Base-by-base conservation (phyloP, 2,888 invertebrate species). In the Spialia ferax region DNA sequence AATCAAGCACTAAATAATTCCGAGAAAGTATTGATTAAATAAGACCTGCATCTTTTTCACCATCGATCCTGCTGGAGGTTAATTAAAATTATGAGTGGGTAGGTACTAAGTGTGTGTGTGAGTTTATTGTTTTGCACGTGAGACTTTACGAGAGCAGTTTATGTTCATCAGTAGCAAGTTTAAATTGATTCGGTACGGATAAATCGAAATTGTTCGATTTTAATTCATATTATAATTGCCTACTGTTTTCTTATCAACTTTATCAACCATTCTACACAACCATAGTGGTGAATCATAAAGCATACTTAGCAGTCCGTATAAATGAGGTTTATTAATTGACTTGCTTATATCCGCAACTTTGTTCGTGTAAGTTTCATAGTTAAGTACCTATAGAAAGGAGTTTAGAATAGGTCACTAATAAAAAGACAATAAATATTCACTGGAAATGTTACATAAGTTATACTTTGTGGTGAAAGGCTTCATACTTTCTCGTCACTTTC, bases 171-270 rank as follows among this genome's bases (percentile, higher is more conserved):
- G 89, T 87, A 89, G 89, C 85, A 80, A 72, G 77, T 68, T 75
- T 68, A 79, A 89, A 91, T 89, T 86, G 83, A 88, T 89, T 88
- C 75, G 83, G 72, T 73, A 79, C 80, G 86, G 83, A 76, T 75
- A 71, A 76, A 81, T 78, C 15, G 48, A 20, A 54, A 18, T 15
- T 56, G 15, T 32, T 48, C 38, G 32, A 56, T 32, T 35, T 63
- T 26, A 38, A 23, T 54, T 38, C 18, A 61, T 52, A 23, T 52
- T 22, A 7, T 45, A 15, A 15, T 38, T 38, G 38, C 8, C 13
- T 38, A 11, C 8, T 11, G n/a, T n/a, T n/a, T n/a, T n/a, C n/a
- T n/a, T n/a, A n/a, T 26, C 26, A 26, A 42, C 18, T 0, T 45
- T 18, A 45, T 45, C 5, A 2, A n/a, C n/a, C n/a, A 38, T 11